phyloP scores from a whole-genome alignment of 2,888 invertebrate genomes.

The Morpho deidamia region DNA sequence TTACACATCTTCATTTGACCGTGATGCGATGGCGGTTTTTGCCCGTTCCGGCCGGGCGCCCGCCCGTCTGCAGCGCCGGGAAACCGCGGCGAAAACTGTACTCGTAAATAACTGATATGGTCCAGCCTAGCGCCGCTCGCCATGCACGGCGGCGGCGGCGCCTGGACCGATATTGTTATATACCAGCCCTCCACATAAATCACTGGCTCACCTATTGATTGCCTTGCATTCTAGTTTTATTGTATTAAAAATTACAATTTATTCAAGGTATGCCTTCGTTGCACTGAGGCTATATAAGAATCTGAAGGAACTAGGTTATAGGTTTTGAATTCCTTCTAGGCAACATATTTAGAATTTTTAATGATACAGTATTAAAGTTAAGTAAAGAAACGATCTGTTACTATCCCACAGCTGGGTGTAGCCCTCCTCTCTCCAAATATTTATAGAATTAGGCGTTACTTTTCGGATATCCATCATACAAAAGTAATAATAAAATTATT shows the following conservation, averaged over 20 bases:
- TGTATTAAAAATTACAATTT: not conserved
- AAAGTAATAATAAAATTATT: no score
- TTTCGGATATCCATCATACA: no score
- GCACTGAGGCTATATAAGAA: no score
- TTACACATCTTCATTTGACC: slow-evolving; percentile 76
- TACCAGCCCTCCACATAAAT: not conserved
- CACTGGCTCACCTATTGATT: slow-evolving; percentile 3
- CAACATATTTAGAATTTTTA: no score
- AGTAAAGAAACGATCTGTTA: no score
- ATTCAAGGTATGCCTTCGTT: no score
- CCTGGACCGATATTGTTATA: not conserved
- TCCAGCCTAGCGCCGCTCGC: slow-evolving; percentile 4
- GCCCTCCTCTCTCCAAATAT: no score
- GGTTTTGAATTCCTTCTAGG: no score
- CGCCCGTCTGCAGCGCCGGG: slow-evolving; percentile 39
- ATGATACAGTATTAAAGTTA: no score
- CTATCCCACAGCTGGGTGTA: no score
- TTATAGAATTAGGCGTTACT: no score
- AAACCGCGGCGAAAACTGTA: slow-evolving; percentile 33
- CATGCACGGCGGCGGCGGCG: slow-evolving; percentile 8
- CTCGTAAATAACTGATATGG: slow-evolving; percentile 22
- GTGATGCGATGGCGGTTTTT: slow-evolving; percentile 61
- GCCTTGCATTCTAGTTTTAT: slow-evolving; percentile 2
- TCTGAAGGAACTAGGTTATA: no score
- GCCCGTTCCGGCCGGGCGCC: slow-evolving; percentile 49